Percentiles rank a stretch among this genome's conserved stretches.
Evolutionary conservation across 2,113 vertebrate species (phyloP).

Genomic region (Corvus moneduloides): DNA sequence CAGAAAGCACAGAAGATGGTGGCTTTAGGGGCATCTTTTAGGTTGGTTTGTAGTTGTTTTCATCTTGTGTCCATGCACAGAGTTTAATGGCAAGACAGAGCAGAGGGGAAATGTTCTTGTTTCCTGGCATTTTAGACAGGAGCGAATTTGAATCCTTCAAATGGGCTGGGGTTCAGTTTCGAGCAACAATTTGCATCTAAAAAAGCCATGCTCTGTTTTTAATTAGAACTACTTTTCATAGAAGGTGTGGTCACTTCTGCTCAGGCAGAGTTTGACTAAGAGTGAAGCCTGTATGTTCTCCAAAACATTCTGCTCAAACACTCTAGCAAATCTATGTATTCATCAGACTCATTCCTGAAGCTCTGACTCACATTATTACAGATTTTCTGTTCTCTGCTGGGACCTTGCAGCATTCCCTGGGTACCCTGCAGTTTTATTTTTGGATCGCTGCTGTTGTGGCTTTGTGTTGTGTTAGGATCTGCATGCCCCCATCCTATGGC

Average conservation of each 20-base stretch:
- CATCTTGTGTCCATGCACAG: not conserved
- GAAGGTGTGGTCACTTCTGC: conserved; percentile 51
- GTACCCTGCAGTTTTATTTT: not conserved
- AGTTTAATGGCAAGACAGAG: not conserved
- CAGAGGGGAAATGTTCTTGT: not conserved
- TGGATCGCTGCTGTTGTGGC: not conserved
- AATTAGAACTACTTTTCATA: conserved; percentile 51
- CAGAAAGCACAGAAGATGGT: not conserved
- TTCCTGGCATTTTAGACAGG: not conserved
- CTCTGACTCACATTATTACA: conserved; percentile 18
- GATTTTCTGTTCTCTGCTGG: not conserved
- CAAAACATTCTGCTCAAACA: not conserved
- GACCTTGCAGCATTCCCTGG: not conserved
- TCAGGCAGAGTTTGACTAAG: not conserved
- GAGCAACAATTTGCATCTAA: conserved; percentile 14
- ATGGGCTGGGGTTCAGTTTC: not conserved
- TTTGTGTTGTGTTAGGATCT: not conserved
- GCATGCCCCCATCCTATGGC: not conserved
- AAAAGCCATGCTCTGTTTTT: conserved; percentile 22
- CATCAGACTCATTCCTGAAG: conserved; percentile 17
- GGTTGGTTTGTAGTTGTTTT: not conserved
- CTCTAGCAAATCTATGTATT: not conserved
- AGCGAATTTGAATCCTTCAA: not conserved
- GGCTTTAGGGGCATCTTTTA: not conserved
- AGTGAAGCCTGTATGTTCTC: not conserved